These are phyloP conservation scores for Pangasius sanitwongsei DNA, from an alignment of 2,797 vertebrate genomes.

Conservation along the genomic window DNA sequence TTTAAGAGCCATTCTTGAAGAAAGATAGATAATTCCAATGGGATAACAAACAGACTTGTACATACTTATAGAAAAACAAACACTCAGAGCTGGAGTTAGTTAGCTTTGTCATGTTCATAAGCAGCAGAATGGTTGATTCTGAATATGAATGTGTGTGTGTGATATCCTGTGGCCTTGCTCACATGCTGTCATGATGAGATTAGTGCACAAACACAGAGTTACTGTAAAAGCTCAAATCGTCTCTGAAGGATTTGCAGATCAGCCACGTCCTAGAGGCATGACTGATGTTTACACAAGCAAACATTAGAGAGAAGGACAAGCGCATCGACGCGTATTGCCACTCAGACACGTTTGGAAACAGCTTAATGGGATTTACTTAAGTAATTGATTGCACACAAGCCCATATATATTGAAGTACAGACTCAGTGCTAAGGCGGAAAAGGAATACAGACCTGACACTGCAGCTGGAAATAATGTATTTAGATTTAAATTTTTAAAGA, in stretches of 20 bases:
- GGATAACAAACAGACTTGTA: neutral
- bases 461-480: neutral
- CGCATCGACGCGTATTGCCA: neutral
- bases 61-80: neutral
- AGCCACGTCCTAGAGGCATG: slow-evolving; percentile 3
- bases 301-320: slow-evolving; percentile 21
- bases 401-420: slow-evolving; percentile 5
- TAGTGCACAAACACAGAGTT: slow-evolving; percentile 3
- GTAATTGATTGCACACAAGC: slow-evolving; percentile 29
- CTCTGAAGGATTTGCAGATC: slow-evolving; percentile 30
- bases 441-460: neutral
- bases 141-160: neutral
- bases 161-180: slow-evolving; percentile 5
- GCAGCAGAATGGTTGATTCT: neutral
- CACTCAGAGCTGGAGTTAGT: slow-evolving; percentile 29
- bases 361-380: slow-evolving; percentile 34
- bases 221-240: slow-evolving; percentile 27
- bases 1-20: neutral
- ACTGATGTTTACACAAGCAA: slow-evolving; percentile 25
- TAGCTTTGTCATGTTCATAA: slow-evolving; percentile 66
- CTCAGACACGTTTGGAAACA: slow-evolving; percentile 24
- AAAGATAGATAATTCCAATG: neutral
- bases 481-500: neutral
- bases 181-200: slow-evolving; percentile 26
- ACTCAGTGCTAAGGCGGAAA: neutral